Evolutionary conservation across 53 echinoderm and acorn worm genomes (phyloP).

Genomic region (Temnopleurus reevesii): DNA sequence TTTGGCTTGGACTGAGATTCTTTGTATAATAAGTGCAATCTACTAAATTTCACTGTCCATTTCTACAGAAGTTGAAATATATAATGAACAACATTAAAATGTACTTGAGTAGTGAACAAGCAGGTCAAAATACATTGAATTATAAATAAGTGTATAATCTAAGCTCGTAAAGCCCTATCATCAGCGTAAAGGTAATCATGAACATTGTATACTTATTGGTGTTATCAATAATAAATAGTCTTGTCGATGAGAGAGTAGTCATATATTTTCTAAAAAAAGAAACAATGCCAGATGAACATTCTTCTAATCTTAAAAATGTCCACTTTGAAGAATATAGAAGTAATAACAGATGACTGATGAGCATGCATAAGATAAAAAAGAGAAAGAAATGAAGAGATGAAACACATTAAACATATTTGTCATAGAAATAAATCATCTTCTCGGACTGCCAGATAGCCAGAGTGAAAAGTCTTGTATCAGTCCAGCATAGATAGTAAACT

Average conservation of each 20-base stretch:
- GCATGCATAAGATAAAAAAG: slow-evolving; percentile 12
- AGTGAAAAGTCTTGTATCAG: neutral
- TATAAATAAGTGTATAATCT: too few species aligned
- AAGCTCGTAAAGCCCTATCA: too few species aligned
- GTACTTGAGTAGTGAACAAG: too few species aligned
- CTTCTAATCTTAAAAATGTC: slow-evolving; percentile 3
- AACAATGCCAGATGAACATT: neutral
- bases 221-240: too few species aligned
- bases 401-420: neutral
- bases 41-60: too few species aligned
- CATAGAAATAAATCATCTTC: neutral
- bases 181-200: too few species aligned
- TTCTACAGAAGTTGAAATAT: too few species aligned
- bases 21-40: too few species aligned
- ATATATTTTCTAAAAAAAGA: neutral
- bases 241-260: slow-evolving; percentile 5
- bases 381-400: neutral
- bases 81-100: too few species aligned
- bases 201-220: too few species aligned
- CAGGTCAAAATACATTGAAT: too few species aligned
- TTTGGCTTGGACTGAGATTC: too few species aligned
- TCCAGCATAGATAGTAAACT: neutral
- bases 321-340: neutral
- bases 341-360: neutral
- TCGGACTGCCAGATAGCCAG: neutral